Evolutionary conservation across 1,140 invertebrate species (phyloP).

Genomic region (Ips typographus): DNA sequence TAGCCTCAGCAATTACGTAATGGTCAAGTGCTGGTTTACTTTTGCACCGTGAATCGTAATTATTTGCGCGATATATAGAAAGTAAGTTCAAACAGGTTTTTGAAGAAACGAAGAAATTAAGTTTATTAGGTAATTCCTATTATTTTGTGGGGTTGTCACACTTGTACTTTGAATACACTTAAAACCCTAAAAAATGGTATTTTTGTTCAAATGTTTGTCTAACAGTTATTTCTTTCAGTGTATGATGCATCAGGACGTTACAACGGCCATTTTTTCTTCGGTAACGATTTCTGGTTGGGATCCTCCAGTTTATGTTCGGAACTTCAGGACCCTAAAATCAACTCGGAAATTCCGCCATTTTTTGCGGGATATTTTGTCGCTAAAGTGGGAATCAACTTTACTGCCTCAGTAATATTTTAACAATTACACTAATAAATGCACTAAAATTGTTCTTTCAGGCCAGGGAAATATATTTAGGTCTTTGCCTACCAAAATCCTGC

Average conservation of each 20-base stretch:
- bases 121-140: neutral
- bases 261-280: constrained; percentile 75
- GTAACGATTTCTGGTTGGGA: constrained; percentile 81
- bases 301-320: constrained; percentile 67
- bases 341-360: constrained; percentile 61
- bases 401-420: no score
- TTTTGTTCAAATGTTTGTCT: no score
- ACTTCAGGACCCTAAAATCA: constrained; percentile 55
- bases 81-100: constrained; percentile 17
- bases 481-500: constrained; percentile 73
- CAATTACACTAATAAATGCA: neutral
- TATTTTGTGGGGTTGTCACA: neutral
- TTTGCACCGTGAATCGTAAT: constrained; percentile 6
- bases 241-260: constrained; percentile 81
- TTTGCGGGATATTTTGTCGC: constrained; percentile 64
- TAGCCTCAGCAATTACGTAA: constrained; percentile 1
- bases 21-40: constrained; percentile 11
- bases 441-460: constrained; percentile 54
- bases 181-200: neutral
- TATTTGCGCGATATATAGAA: constrained; percentile 4
- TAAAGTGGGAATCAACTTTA: constrained; percentile 62
- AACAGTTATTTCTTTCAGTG: constrained; percentile 53
- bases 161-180: neutral
- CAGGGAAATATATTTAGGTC: constrained; percentile 66
- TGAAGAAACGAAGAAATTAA: constrained; percentile 8